A percentile compares a stretch with the other conserved stretches of the same genome.
Evolutionary conservation across 1,140 invertebrate species (phyloP).

Genomic region (Stenopsyche tienmushanensis): DNA sequence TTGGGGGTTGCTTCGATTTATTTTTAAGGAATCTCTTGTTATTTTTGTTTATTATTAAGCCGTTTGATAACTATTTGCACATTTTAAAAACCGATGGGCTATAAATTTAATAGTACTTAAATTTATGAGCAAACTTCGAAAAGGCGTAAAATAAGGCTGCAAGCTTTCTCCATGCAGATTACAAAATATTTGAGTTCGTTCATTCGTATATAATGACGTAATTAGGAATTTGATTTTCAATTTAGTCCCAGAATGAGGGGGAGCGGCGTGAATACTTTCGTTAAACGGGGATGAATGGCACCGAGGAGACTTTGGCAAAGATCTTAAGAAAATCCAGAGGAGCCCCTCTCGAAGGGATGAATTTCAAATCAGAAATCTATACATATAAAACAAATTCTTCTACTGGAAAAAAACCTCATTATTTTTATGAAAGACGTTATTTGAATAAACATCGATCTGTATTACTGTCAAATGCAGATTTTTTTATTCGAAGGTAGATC

Average conservation of each 20-base stretch:
- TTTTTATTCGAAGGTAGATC: too few relatives aligned
- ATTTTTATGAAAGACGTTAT: background rate
- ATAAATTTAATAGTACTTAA: conserved; percentile 19
- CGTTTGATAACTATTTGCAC: too few relatives aligned
- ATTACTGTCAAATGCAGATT: background rate
- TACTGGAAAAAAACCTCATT: background rate
- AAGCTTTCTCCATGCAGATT: too few relatives aligned
- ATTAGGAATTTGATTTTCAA: conserved; percentile 30
- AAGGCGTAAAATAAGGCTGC: background rate
- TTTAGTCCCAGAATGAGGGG: conserved; percentile 3
- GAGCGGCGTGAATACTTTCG: too few relatives aligned
- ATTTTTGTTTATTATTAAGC: too few relatives aligned
- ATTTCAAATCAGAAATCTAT: too few relatives aligned
- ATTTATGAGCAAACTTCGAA: conserved; percentile 17
- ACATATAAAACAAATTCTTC: too few relatives aligned
- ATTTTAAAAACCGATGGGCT: too few relatives aligned
- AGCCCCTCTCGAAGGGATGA: too few relatives aligned
- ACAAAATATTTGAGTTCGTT: conserved; percentile 17
- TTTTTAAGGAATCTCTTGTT: too few relatives aligned
- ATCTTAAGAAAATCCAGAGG: too few relatives aligned
- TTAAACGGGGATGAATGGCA: background rate
- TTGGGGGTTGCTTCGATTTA: too few relatives aligned
- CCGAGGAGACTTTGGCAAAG: background rate
- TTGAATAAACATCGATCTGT: background rate
- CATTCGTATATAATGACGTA: conserved; percentile 16